These are phyloP conservation scores for Vombatus ursinus DNA, from an alignment of 2,113 vertebrate species.

Conservation along the genomic window DNA sequence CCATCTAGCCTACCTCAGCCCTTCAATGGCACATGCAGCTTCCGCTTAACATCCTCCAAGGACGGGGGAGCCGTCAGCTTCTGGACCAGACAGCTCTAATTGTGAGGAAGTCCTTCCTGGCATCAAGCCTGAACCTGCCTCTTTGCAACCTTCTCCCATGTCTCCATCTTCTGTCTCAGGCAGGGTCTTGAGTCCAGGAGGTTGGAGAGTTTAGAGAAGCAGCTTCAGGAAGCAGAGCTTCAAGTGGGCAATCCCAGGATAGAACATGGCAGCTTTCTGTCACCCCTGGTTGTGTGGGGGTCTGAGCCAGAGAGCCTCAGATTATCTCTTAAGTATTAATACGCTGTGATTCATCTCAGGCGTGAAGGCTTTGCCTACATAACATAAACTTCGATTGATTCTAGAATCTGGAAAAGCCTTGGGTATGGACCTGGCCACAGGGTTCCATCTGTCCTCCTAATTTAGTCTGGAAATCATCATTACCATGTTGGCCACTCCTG, in stretches of 20 bases:
- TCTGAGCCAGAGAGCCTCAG: neutral
- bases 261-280: neutral
- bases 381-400: neutral
- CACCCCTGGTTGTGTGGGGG: neutral
- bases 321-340: neutral
- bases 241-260: accelerated
- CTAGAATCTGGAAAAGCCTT: neutral
- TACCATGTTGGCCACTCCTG: neutral
- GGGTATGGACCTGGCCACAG: neutral
- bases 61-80: neutral
- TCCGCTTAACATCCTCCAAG: neutral
- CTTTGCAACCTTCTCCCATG: neutral
- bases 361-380: neutral
- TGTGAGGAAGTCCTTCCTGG: neutral
- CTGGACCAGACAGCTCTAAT: neutral
- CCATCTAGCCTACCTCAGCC: neutral
- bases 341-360: neutral
- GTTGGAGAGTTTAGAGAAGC: neutral
- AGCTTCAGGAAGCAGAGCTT: neutral
- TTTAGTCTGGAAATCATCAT: neutral
- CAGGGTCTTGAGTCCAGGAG: neutral
- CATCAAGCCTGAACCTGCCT: neutral
- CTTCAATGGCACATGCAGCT: neutral
- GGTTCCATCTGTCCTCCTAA: neutral
- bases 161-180: neutral